phyloP scores from a whole-genome alignment of 1,140 invertebrate genomes.

The Leptopilina clavipes region DNA sequence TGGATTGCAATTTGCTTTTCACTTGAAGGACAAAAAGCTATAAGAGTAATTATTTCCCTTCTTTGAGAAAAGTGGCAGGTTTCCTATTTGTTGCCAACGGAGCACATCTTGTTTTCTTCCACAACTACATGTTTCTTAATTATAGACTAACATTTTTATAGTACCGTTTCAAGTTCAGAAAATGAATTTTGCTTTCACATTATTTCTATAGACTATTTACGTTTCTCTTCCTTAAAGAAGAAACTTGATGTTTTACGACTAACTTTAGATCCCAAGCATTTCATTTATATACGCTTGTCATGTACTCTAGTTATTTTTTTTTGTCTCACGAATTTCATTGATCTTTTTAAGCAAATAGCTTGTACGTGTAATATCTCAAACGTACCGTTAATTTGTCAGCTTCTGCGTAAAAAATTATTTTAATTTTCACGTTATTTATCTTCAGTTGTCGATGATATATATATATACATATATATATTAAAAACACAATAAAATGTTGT shows the following conservation, averaged over 20 bases:
- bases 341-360: too few species aligned
- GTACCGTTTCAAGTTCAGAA: conserved; percentile 19
- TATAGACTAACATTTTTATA: conserved; percentile 20
- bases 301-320: too few species aligned
- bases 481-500: background rate
- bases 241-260: background rate
- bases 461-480: too few species aligned
- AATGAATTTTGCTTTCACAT: conserved; percentile 14
- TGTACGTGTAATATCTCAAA: background rate
- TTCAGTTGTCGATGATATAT: background rate
- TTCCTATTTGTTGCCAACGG: conserved; percentile 23
- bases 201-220: conserved; percentile 13
- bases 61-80: conserved; percentile 1
- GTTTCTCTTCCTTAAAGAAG: conserved; percentile 4
- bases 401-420: background rate
- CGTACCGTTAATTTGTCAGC: conserved; percentile 25
- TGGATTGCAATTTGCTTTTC: conserved; percentile 16
- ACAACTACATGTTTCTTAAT: conserved; percentile 21
- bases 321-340: too few species aligned
- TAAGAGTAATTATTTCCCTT: conserved; percentile 24
- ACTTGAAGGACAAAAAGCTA: conserved; percentile 21
- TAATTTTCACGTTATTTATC: background rate
- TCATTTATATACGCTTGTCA: too few species aligned
- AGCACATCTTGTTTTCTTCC: conserved; percentile 30
- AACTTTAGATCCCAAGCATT: background rate